Conservation (phyloP, 2,797 vertebrate species). For the Sebastes trivittatus region DNA sequence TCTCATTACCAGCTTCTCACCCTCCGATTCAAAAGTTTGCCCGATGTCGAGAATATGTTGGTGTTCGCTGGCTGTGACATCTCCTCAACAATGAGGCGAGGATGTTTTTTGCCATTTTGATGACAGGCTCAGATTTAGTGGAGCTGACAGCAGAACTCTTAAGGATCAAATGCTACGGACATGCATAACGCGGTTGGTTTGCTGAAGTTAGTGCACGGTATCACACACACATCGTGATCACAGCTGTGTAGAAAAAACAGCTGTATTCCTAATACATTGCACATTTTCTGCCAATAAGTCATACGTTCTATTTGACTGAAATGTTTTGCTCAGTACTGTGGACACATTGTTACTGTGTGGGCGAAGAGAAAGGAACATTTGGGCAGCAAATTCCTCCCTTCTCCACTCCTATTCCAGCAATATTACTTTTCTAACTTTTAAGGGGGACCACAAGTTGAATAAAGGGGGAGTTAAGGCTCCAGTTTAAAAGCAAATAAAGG, state of each 20-base stretch:
- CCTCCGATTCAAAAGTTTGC: constrained; percentile 44
- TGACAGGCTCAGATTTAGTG: constrained; percentile 17
- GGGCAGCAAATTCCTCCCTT: constrained; percentile 8
- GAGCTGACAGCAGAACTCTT: constrained; percentile 23
- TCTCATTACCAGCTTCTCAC: constrained; percentile 65
- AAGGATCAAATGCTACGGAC: constrained; percentile 26
- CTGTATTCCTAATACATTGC: background rate
- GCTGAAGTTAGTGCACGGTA: background rate
- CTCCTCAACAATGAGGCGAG: constrained; percentile 39
- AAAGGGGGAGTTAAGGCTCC: background rate
- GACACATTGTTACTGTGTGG: constrained; percentile 38
- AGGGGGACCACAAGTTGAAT: background rate
- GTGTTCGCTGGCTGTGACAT: constrained; percentile 37
- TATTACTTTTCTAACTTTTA: constrained; percentile 32
- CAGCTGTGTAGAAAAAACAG: background rate
- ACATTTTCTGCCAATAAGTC: constrained; percentile 8
- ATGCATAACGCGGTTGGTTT: background rate
- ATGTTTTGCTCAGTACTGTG: constrained; percentile 10
- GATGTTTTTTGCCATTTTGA: constrained; percentile 56
- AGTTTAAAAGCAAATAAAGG: background rate
- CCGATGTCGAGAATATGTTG: constrained; percentile 18
- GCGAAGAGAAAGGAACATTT: background rate
- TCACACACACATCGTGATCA: background rate
- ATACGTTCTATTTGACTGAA: constrained; percentile 5
- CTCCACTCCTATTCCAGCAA: background rate